Conservation (phyloP, 1,140 invertebrate species). For the Lamellibrachia luymesi region DNA sequence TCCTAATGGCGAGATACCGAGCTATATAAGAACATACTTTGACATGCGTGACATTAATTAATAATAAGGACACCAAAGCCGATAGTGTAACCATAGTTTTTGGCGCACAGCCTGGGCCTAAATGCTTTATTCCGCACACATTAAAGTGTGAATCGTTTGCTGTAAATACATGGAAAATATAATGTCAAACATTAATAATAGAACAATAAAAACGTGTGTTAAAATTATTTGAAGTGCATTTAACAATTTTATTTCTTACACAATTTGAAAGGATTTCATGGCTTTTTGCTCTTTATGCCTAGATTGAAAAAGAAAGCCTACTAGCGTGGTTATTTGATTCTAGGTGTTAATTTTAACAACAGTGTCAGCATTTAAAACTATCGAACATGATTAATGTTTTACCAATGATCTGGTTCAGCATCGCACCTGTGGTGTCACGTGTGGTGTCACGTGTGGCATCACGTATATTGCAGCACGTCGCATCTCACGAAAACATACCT, state of each 20-base stretch:
- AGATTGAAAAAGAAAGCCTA: neutral
- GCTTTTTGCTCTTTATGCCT: neutral
- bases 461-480: neutral
- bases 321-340: neutral
- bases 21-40: no score
- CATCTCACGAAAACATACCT: neutral
- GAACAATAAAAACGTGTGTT: neutral
- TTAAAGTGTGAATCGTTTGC: neutral
- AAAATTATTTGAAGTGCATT: neutral
- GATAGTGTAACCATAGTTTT: no score
- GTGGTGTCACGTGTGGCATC: neutral
- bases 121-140: neutral
- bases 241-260: neutral
- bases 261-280: no score
- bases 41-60: no score
- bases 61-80: no score
- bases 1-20: no score
- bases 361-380: neutral
- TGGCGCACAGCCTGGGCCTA: neutral
- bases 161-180: neutral
- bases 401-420: no score
- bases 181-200: neutral
- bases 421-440: no score
- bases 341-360: neutral
- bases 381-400: neutral